These are phyloP conservation scores for Saccostrea glomerata DNA, from an alignment of 1,140 invertebrate species.

Conservation along the genomic window DNA sequence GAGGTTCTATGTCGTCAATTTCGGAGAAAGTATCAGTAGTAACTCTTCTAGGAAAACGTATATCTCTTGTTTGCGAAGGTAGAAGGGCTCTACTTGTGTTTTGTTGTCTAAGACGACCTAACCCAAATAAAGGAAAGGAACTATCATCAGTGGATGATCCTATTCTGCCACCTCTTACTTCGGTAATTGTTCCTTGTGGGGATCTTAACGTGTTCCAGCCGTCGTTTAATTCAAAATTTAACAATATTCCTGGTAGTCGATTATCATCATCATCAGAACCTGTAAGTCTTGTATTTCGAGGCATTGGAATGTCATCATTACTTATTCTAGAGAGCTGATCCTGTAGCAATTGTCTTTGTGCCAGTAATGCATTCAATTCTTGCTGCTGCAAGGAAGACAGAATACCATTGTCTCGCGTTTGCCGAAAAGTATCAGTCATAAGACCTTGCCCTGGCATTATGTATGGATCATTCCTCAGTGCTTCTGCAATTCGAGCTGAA, in stretches of 20 bases:
- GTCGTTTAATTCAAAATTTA: background rate
- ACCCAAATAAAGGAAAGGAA: background rate
- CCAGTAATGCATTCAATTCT: background rate
- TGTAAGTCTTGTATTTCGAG: background rate
- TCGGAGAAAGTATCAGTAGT: background rate
- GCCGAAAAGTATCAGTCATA: background rate
- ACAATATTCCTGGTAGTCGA: no score
- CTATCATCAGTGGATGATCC: background rate
- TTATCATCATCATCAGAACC: background rate
- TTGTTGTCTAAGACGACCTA: background rate
- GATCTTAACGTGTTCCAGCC: background rate
- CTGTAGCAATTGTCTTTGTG: background rate
- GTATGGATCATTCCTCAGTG: background rate
- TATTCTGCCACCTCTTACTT: background rate
- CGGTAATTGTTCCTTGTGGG: background rate
- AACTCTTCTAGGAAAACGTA: background rate
- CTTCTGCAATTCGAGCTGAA: background rate
- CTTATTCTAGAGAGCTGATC: background rate
- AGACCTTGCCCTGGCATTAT: background rate
- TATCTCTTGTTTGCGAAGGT: background rate
- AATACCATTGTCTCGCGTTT: background rate
- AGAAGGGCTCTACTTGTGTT: background rate
- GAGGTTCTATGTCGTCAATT: no score
- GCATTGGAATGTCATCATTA: background rate
- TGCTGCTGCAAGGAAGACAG: background rate